phyloP scores from a whole-genome alignment of 2,888 invertebrate species.

The Stenchaetothrips biformis region DNA sequence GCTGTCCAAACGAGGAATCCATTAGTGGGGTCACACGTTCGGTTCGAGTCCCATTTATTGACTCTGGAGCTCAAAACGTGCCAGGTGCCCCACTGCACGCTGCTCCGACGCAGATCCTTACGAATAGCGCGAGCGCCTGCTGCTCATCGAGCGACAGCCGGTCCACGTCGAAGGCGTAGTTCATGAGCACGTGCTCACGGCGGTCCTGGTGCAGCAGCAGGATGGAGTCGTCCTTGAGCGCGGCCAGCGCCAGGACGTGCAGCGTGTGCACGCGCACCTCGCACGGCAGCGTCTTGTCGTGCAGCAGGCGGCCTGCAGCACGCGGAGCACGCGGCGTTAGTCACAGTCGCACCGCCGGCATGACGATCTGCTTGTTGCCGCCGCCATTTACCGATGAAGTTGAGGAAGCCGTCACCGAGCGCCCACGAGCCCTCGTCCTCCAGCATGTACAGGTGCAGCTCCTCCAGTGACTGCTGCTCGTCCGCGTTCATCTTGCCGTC shows the following conservation, averaged over 20 bases:
- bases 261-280: constrained; percentile 62
- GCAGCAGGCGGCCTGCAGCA: constrained; percentile 55
- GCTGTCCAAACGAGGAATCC: no score
- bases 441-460: constrained; percentile 80
- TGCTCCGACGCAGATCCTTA: constrained; percentile 47
- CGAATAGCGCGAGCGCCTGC: constrained; percentile 71
- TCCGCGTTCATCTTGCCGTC: constrained; percentile 68
- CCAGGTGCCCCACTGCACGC: background rate
- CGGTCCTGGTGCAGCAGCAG: constrained; percentile 86
- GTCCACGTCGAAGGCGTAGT: constrained; percentile 78
- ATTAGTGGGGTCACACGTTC: no score
- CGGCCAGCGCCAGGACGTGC: constrained; percentile 68
- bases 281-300: constrained; percentile 55
- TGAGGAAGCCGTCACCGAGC: constrained; percentile 79
- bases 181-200: constrained; percentile 81
- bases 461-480: constrained; percentile 71
- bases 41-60: no score
- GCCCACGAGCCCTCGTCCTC: constrained; percentile 91
- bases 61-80: background rate
- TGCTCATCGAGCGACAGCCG: constrained; percentile 68
- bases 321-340: background rate
- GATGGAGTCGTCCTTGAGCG: constrained; percentile 83
- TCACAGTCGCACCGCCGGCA: background rate
- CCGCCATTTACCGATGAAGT: constrained; percentile 63
- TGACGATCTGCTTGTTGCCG: background rate